Percentiles rank a stretch among this genome's conserved stretches.
phyloP scores from a whole-genome alignment of 2,113 vertebrate species.

The Archilochus colubris region DNA sequence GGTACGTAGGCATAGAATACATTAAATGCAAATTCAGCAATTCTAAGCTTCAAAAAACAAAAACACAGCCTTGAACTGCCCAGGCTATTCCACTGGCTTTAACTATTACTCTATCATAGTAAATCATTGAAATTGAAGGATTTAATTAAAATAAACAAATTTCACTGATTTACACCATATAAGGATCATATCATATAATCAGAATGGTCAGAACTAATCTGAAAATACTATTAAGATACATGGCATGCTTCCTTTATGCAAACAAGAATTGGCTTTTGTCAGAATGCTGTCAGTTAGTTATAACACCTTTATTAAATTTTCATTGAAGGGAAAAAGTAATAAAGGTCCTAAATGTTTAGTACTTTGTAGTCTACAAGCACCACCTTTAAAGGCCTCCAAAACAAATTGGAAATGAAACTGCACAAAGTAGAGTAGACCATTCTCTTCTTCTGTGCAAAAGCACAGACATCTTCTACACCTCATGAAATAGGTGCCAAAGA shows the following conservation, averaged over 20 bases:
- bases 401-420: neutral
- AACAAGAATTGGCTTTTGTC: neutral
- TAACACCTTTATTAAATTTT: neutral
- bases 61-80: neutral
- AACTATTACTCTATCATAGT: neutral
- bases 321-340: neutral
- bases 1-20: neutral
- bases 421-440: neutral
- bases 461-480: neutral
- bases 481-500: neutral
- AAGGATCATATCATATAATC: neutral
- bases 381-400: neutral
- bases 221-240: neutral
- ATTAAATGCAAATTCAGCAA: slow-evolving; percentile 33
- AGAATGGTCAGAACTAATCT: neutral
- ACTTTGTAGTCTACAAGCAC: neutral
- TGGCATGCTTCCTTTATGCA: accelerated
- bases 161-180: accelerated
- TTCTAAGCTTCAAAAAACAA: neutral
- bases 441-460: neutral
- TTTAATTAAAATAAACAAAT: neutral
- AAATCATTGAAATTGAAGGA: neutral
- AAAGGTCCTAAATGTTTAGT: neutral
- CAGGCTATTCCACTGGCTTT: neutral
- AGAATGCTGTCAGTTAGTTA: neutral